Conservation (phyloP, 2,888 invertebrate genomes). For the Anthrax anthrax region DNA sequence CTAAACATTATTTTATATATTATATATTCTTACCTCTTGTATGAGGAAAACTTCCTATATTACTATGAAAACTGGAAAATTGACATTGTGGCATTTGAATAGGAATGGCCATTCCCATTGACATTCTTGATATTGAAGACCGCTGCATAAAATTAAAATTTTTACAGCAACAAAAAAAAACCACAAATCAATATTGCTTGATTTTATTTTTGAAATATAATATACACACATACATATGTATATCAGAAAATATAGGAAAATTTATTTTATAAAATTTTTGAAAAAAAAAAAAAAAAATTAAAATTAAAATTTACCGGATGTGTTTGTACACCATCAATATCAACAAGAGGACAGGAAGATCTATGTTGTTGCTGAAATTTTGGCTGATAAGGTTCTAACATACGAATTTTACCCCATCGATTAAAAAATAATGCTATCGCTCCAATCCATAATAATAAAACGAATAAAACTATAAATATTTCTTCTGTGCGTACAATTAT, state of each 20-base stretch:
- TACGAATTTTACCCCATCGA: slow-evolving; percentile 88
- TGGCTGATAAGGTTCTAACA: slow-evolving; percentile 82
- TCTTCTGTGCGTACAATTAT: slow-evolving; percentile 74
- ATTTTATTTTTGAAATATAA: too few relatives aligned
- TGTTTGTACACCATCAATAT: slow-evolving; percentile 29
- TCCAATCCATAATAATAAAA: slow-evolving; percentile 74
- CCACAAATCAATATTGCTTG: too few relatives aligned
- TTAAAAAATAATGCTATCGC: slow-evolving; percentile 85
- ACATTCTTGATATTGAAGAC: slow-evolving; percentile 33
- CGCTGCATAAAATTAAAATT: slow-evolving; percentile 22
- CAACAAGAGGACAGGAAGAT: slow-evolving; percentile 56
- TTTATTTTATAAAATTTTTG: neutral
- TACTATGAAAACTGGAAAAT: slow-evolving; percentile 20
- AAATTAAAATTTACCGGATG: slow-evolving; percentile 25
- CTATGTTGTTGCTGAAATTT: slow-evolving; percentile 78
- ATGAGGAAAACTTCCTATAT: slow-evolving; percentile 23
- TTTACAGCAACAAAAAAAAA: neutral
- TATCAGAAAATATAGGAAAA: too few relatives aligned
- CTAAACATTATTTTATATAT: too few relatives aligned
- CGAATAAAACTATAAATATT: slow-evolving; percentile 69
- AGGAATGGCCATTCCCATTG: slow-evolving; percentile 32
- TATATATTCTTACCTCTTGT: slow-evolving; percentile 28
- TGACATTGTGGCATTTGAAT: slow-evolving; percentile 32
- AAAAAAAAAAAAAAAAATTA: too few relatives aligned
- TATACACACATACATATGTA: too few relatives aligned